These are phyloP conservation scores for Cryptus viduatorius DNA, from an alignment of 2,888 invertebrate species.

Conservation along the genomic window DNA sequence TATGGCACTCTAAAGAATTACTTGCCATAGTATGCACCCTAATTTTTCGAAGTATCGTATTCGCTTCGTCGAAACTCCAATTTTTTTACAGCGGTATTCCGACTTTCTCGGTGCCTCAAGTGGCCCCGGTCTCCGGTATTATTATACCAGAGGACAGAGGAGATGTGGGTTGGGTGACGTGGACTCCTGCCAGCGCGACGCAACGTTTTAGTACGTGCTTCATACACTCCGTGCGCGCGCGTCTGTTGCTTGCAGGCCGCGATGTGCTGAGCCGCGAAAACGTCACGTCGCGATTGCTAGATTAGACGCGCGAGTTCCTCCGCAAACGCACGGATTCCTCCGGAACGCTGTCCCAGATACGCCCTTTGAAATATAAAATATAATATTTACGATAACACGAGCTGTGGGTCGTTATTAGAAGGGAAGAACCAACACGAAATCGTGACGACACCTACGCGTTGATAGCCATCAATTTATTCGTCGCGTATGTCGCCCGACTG, in stretches of 20 bases:
- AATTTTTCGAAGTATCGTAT: no score
- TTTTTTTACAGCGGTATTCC: no score
- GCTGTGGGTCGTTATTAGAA: not conserved
- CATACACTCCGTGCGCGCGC: not conserved
- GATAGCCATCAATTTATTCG: constrained; percentile 26
- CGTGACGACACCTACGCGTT: constrained; percentile 48
- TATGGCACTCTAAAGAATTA: no score
- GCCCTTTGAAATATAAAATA: not conserved
- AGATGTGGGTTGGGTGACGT: not conserved
- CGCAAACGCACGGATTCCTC: not conserved
- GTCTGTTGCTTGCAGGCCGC: constrained; percentile 1
- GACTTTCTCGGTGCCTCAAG: no score
- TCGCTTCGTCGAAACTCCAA: no score
- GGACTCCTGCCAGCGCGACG: constrained; percentile 10
- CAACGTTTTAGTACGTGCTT: not conserved
- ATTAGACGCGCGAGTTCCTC: not conserved
- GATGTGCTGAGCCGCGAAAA: constrained; percentile 1
- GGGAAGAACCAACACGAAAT: not conserved
- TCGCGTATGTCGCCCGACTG: not conserved
- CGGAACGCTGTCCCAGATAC: not conserved
- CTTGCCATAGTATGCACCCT: no score
- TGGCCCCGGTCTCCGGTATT: no score
- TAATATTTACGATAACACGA: not conserved
- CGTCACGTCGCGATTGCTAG: not conserved
- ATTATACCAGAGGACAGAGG: not conserved